Percentiles rank a stretch among this genome's conserved stretches.
Conservation (phyloP, 2,113 vertebrate species). For the Eurypyga helias region DNA sequence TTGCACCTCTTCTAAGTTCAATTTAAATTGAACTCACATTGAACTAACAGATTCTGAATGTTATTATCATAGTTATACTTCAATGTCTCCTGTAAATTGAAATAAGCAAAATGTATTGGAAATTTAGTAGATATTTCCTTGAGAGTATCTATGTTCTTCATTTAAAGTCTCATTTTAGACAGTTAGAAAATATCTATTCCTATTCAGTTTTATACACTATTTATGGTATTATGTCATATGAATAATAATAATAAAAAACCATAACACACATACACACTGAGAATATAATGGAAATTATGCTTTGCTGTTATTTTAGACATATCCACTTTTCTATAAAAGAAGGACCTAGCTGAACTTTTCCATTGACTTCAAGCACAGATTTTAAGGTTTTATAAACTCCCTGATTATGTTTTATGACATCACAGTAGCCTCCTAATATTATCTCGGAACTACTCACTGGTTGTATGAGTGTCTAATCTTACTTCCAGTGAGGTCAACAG, state of each 20-base stretch:
- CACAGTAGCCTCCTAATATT: neutral
- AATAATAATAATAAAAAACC: neutral
- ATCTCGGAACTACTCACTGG: neutral
- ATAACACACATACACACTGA: no score
- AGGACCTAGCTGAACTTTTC: neutral
- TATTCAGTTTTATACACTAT: neutral
- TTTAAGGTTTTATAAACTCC: neutral
- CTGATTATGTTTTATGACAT: neutral
- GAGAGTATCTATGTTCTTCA: neutral
- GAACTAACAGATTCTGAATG: neutral
- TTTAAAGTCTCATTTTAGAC: neutral
- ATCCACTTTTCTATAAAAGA: neutral
- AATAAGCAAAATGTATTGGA: neutral
- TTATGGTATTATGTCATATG: neutral
- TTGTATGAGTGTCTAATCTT: neutral
- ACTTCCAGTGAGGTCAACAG: neutral
- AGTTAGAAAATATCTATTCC: neutral
- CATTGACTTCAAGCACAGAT: neutral
- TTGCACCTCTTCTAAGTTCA: neutral
- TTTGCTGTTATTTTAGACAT: neutral
- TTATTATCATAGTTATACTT: neutral
- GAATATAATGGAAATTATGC: neutral
- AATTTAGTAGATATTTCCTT: neutral
- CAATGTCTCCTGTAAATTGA: neutral
- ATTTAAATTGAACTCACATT: neutral